Percentiles rank a stretch among this genome's conserved stretches.
These are phyloP conservation scores for Achatina immaculata DNA, from an alignment of 1,140 invertebrate species.

Conservation along the genomic window DNA sequence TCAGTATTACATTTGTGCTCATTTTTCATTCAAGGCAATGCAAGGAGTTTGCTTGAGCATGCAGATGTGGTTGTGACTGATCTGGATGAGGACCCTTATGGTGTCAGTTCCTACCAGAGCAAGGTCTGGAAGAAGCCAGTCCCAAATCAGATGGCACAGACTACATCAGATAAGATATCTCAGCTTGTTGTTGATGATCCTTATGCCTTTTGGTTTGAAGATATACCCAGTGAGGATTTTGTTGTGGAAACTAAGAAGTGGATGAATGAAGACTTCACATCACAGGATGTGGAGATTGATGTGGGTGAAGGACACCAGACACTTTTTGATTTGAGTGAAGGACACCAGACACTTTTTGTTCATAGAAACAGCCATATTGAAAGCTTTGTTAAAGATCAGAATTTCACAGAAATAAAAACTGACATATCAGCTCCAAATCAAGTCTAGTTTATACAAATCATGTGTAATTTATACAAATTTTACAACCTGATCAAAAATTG, in stretches of 20 bases:
- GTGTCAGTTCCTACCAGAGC: conserved; percentile 9
- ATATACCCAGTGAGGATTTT: background rate
- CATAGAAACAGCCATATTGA: background rate
- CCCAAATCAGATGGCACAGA: background rate
- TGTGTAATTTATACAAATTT: no score
- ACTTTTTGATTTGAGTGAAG: background rate
- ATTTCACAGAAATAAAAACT: background rate
- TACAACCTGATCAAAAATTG: no score
- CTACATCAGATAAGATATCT: background rate
- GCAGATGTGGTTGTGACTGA: conserved; percentile 16
- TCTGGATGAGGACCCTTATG: conserved; percentile 31
- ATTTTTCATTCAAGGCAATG: conserved; percentile 47
- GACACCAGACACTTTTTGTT: background rate
- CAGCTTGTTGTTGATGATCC: background rate
- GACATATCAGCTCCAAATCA: no score
- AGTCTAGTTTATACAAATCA: no score
- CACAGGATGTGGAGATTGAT: background rate
- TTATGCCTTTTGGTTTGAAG: background rate
- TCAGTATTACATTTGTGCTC: no score
- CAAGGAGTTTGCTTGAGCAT: conserved; percentile 55
- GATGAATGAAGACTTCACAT: background rate
- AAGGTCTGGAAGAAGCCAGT: conserved; percentile 1
- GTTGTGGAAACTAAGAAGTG: background rate
- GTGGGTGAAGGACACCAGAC: background rate
- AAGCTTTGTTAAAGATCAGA: background rate